Percentiles rank a stretch among this genome's conserved stretches.
phyloP scores from a whole-genome alignment of 2,888 invertebrate genomes.

The Andrena minutula region DNA sequence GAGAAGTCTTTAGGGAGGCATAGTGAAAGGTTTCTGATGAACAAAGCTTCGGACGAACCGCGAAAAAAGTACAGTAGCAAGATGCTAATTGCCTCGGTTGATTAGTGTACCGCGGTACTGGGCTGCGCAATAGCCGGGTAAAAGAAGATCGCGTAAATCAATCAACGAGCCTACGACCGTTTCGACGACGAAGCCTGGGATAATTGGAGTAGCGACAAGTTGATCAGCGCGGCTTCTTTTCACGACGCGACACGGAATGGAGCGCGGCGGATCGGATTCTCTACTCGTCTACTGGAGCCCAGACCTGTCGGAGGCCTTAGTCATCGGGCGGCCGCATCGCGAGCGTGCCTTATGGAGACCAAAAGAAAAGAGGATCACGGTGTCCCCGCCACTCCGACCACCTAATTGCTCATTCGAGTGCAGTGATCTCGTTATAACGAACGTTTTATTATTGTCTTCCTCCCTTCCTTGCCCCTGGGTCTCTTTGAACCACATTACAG shows the following conservation, averaged over 20 bases:
- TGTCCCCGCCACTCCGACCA: conserved; percentile 49
- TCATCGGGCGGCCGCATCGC: conserved; percentile 67
- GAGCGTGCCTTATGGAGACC: conserved; percentile 59
- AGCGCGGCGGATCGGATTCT: conserved; percentile 45
- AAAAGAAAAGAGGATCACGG: conserved; percentile 47
- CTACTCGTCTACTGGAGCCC: conserved; percentile 49
- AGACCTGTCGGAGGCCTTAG: conserved; percentile 55
- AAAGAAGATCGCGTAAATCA: conserved; percentile 76
- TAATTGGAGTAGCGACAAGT: conserved; percentile 80
- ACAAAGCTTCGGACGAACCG: background rate
- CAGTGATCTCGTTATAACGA: conserved; percentile 32
- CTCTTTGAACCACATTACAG: no score
- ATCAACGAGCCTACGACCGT: conserved; percentile 71
- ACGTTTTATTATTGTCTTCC: conserved; percentile 1
- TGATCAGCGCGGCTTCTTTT: conserved; percentile 77
- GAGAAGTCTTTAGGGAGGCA: no score
- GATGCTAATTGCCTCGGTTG: conserved; percentile 77
- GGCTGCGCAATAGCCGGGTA: conserved; percentile 42
- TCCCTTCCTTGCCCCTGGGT: background rate
- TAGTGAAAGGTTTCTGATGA: no score
- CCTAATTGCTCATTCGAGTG: conserved; percentile 59
- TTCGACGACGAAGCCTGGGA: conserved; percentile 66
- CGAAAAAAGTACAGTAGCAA: conserved; percentile 41
- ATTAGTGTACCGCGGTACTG: conserved; percentile 60
- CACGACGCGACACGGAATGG: conserved; percentile 57